phyloP scores from a whole-genome alignment of 1,140 invertebrate genomes.

The Penaeus japonicus region DNA sequence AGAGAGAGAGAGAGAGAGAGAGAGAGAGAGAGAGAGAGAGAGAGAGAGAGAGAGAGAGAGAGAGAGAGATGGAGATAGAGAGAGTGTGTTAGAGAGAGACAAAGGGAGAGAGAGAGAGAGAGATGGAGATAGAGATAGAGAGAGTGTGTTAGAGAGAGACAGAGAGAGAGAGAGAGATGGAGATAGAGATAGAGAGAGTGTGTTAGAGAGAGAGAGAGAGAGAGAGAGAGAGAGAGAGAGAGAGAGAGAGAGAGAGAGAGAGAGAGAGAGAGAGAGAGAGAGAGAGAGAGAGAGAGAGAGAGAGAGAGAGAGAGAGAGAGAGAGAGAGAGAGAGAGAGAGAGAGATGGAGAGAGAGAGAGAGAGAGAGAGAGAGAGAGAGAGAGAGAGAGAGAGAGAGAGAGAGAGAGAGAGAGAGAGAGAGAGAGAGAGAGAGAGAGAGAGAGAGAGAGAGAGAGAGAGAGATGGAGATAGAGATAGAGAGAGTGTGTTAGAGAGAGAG shows the following conservation, averaged over 20 bases:
- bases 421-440: not conserved
- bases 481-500: slow-evolving; percentile 14
- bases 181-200: not conserved
- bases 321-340: not conserved
- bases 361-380: too few species aligned
- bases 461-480: slow-evolving; percentile 7
- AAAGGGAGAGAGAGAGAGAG: too few species aligned
- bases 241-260: not conserved
- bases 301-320: not conserved
- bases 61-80: not conserved
- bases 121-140: too few species aligned
- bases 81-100: not conserved
- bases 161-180: not conserved
- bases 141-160: not conserved
- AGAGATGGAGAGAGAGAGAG: not conserved
- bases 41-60: too few species aligned
- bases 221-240: not conserved
- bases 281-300: not conserved
- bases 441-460: not conserved
- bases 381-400: not conserved
- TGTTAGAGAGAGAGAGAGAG: not conserved
- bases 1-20: not conserved
- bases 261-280: not conserved
- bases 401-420: not conserved
- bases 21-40: not conserved